These are phyloP conservation scores for Ceraclea dissimilis DNA, from an alignment of 2,888 invertebrate genomes.

Conservation along the genomic window DNA sequence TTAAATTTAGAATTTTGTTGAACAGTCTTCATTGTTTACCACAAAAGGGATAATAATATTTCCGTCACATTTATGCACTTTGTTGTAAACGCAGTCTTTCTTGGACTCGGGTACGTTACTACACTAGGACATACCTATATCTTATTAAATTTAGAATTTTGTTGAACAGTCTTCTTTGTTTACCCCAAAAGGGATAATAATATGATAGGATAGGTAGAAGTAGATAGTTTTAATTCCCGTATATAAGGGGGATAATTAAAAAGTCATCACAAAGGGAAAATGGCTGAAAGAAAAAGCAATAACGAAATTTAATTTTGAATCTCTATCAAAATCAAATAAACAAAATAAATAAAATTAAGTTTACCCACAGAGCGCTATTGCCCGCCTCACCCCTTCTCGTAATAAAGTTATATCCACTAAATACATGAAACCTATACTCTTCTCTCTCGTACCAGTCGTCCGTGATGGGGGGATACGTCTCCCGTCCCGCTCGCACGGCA, in stretches of 20 bases:
- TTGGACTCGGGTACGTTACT: too few relatives aligned
- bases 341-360: constrained; percentile 1
- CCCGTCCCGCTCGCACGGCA: constrained; percentile 7
- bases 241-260: not conserved
- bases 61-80: too few relatives aligned
- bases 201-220: too few relatives aligned
- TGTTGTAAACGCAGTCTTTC: too few relatives aligned
- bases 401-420: not conserved
- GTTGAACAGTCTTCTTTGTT: too few relatives aligned
- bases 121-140: too few relatives aligned
- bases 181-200: too few relatives aligned
- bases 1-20: too few relatives aligned
- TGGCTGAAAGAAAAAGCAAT: constrained; percentile 1
- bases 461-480: not conserved
- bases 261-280: not conserved
- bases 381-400: not conserved
- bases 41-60: too few relatives aligned
- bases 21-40: too few relatives aligned
- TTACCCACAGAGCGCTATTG: not conserved
- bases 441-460: constrained; percentile 2
- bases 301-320: not conserved
- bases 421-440: not conserved
- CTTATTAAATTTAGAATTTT: too few relatives aligned
- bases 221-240: too few relatives aligned
- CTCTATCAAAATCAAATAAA: constrained; percentile 2